Evolutionary conservation across 2,888 invertebrate genomes (phyloP).

Genomic region (Caenorhabditis wallacei): DNA sequence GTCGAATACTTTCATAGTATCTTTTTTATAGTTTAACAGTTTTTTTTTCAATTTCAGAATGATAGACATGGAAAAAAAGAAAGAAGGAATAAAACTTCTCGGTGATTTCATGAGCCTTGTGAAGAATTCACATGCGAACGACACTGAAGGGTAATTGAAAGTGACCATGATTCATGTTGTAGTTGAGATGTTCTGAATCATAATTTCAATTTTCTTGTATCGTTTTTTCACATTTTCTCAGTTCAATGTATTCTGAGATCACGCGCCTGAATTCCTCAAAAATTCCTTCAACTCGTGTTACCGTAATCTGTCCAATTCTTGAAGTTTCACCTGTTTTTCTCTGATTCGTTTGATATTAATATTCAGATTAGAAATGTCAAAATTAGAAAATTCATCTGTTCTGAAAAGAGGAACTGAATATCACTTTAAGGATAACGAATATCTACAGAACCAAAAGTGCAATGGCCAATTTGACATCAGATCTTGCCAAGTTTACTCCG

Average conservation of each 20-base stretch:
- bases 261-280: neutral
- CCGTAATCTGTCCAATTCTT: neutral
- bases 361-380: neutral
- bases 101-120: neutral
- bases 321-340: neutral
- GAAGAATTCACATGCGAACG: conserved; percentile 2
- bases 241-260: neutral
- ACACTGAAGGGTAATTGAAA: conserved; percentile 27
- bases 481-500: neutral
- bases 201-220: too few relatives aligned
- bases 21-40: neutral
- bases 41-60: neutral
- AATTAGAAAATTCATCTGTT: neutral
- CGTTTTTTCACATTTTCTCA: neutral
- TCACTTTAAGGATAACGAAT: neutral
- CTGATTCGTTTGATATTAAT: neutral
- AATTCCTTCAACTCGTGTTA: neutral
- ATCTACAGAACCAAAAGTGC: neutral
- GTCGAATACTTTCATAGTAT: too few relatives aligned
- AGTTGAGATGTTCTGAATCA: neutral
- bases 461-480: neutral
- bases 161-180: neutral
- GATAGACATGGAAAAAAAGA: neutral
- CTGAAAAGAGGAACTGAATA: neutral
- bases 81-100: neutral